Percentiles rank a stretch among this genome's conserved stretches.
These are phyloP conservation scores for Eulemur mongoz DNA, from an alignment of 2,797 vertebrate genomes.

Conservation along the genomic window DNA sequence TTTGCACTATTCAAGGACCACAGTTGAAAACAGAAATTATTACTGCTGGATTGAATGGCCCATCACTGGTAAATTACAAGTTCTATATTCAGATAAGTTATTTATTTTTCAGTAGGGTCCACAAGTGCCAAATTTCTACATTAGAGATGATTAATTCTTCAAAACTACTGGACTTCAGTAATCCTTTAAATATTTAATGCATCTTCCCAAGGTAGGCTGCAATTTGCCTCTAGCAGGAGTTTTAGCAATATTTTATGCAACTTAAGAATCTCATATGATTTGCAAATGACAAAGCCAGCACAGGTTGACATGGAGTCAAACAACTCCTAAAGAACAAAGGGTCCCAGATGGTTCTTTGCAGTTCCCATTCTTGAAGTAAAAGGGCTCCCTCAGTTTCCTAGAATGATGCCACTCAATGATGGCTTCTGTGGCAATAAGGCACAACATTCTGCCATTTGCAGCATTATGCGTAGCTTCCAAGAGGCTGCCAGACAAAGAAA, in stretches of 20 bases:
- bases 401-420: background rate
- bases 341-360: background rate
- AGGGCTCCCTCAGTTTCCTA: background rate
- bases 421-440: background rate
- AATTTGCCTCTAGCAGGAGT: conserved; percentile 4
- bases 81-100: background rate
- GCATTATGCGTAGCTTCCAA: background rate
- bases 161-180: background rate
- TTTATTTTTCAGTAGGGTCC: background rate
- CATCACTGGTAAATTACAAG: conserved; percentile 12
- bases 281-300: conserved; percentile 19
- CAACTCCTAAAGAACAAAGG: background rate
- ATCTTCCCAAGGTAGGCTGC: background rate
- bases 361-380: background rate
- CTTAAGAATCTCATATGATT: background rate
- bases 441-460: background rate
- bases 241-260: conserved; percentile 26
- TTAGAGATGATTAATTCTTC: background rate
- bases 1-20: background rate
- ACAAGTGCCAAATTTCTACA: background rate
- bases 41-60: background rate
- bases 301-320: background rate
- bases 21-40: conserved; percentile 40
- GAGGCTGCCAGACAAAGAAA: background rate
- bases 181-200: conserved; percentile 43